These are phyloP conservation scores for Tetheella fluctuosa DNA, from an alignment of 2,888 invertebrate genomes.

Conservation along the genomic window DNA sequence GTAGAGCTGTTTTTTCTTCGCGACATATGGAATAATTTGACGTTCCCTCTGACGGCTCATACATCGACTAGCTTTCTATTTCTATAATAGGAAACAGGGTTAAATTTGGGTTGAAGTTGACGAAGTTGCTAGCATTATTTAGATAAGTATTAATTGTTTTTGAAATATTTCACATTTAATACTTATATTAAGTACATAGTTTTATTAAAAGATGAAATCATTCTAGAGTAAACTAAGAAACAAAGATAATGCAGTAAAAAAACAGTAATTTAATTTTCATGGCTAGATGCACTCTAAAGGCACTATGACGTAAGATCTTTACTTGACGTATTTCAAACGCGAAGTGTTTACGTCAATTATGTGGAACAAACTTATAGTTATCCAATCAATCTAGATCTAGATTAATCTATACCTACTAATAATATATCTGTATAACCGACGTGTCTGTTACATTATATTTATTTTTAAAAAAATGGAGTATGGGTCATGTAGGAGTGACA, in stretches of 20 bases:
- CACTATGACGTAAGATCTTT: background rate
- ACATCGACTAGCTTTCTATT: constrained; percentile 33
- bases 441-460: no score
- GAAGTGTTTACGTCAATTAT: background rate
- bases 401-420: no score
- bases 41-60: constrained; percentile 32
- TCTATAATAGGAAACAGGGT: constrained; percentile 28
- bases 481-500: no score
- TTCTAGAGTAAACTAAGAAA: no score
- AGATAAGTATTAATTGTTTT: no score
- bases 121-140: background rate
- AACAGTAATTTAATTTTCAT: no score
- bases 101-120: constrained; percentile 21
- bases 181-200: no score
- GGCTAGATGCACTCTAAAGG: background rate
- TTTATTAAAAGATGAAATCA: no score
- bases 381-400: background rate
- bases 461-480: no score
- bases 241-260: no score
- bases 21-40: constrained; percentile 43
- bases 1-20: constrained; percentile 21
- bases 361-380: background rate
- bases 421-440: no score
- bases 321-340: background rate
- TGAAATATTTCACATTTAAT: no score